Base-by-base conservation (phyloP, 2,113 vertebrate genomes). In the Rhipidura dahli region DNA sequence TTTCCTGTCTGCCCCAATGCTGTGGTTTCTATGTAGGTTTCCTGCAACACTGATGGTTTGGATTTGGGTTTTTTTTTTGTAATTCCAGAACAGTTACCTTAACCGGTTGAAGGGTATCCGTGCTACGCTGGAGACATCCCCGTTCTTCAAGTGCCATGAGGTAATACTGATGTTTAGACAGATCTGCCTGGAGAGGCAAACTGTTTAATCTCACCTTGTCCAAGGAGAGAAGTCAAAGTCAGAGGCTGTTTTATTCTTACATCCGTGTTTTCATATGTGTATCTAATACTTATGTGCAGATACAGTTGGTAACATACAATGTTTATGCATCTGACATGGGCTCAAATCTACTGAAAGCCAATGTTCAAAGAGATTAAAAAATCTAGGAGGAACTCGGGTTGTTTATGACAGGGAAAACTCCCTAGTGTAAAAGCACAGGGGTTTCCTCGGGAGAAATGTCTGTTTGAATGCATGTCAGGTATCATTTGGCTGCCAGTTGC, bases 81-180 rank as follows among this genome's bases (percentile, higher is more conserved):
- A 4, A 95, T 78, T 94, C 21, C 96, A 99, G 99, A 98, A 96
- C 11, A 90, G 96, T 95, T 99, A 99, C 97, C 97, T 99, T 54
- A 98, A 97, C 83, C 98, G 99, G 40, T 98, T 99, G 95, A 98
- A 98, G 90, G 99, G 99, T 78, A 98, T 99, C 83, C 97, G 96
- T 4, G 98, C 96, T 82, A 99, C 98, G 35, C 97, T 99, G 94
- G 99, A 99, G 96, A 96, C 94, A 7, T 99, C 99, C 22, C 96
- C 98, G 0, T 99, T 99, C 98, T 99, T 99, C 97, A 99, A 98
- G 97, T 98, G 98, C 83, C 99, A 99, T 8, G 99, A 99, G 99
- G 99, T 99, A 98, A 97, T 73, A 40, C 4, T 37, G 9, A 0
- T 61, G 4, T 64, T 85, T 72, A 31, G 44, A 45, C 9, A 83